Evolutionary conservation across 2,888 invertebrate genomes (phyloP), one percentile per base, ranked within the genome.

Genomic region (Cosmia pyralina): DNA sequence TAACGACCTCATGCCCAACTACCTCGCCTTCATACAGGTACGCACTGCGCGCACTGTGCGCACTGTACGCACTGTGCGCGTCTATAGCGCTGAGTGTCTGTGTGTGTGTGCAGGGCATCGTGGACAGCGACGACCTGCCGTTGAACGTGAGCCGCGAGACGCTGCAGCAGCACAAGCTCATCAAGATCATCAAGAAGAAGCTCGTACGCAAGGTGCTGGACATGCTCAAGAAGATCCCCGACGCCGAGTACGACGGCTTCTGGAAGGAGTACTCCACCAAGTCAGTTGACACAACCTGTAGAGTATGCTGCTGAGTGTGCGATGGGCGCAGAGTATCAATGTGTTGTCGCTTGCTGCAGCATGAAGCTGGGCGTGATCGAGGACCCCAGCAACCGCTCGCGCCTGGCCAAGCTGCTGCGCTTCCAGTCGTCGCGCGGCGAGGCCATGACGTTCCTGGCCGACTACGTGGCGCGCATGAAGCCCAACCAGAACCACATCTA

Each of bases 211-310:
- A 99, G 95, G 98, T 98, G 11, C 96, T 99, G 69, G 99, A 99
- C 93, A 99, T 99, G 99, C 97, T 99, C 84, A 99, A 99, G 96
- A 99, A 99, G 96, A 97, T 99, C 79, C 97, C 98, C 69, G 98
- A 98, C 77, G 98, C 98, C 66, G 98, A 98, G 66, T 99, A 98
- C 93, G 97, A 98, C 41, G 97, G 97, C 89, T 99, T 99, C 97
- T 99, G 99, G 99, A 99, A 99, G 94, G 99, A 99, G 96, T 99
- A 98, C 96, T 99, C 99, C 73, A 99, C 99, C 81, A 99, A 99
- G 97, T 97, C 87, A 7, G 13, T 7, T 44, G 5, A 3, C 3
- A 7, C 38, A 3, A 38, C 19, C 6, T 11, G 19, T 52, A 4
- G 41, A 10, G 62, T 17, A 10, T 17, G 28, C 1, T n/a, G 48